A percentile compares a stretch with the other conserved stretches of the same genome.
Conservation (phyloP, 2,888 invertebrate genomes). For the Agrilus cyanescens region DNA sequence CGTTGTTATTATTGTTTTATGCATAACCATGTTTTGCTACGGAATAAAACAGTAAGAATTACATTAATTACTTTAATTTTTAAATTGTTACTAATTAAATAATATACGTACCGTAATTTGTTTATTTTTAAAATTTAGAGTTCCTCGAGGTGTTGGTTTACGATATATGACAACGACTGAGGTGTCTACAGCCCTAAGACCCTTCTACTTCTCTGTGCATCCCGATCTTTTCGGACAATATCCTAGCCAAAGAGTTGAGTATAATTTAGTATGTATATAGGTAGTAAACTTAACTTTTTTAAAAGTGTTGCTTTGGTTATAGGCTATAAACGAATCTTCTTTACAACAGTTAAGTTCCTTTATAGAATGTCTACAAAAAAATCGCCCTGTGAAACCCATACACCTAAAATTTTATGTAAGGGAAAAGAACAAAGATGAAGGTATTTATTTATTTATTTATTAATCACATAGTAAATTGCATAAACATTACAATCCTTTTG, state of each 20-base stretch:
- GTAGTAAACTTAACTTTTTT: background rate
- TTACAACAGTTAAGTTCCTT: constrained; percentile 78
- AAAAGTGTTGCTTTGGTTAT: constrained; percentile 25
- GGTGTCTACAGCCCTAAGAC: constrained; percentile 70
- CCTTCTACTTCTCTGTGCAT: constrained; percentile 92
- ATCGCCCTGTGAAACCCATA: constrained; percentile 45
- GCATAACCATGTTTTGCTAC: too few relatives aligned
- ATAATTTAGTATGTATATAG: background rate
- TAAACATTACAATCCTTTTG: background rate
- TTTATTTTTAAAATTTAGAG: too few relatives aligned
- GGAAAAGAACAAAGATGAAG: constrained; percentile 36
- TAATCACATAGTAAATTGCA: constrained; percentile 13
- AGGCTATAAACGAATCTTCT: constrained; percentile 84
- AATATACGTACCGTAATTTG: too few relatives aligned
- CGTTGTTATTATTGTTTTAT: too few relatives aligned
- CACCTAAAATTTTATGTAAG: constrained; percentile 73
- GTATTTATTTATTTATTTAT: too few relatives aligned
- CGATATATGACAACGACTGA: too few relatives aligned
- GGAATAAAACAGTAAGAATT: too few relatives aligned
- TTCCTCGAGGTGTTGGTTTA: too few relatives aligned
- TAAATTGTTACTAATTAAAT: too few relatives aligned
- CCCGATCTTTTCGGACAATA: constrained; percentile 89
- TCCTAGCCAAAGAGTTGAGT: constrained; percentile 72
- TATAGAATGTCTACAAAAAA: constrained; percentile 64
- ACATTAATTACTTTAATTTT: too few relatives aligned